Base-by-base conservation (phyloP, 2,113 vertebrate genomes). In the Urocitellus parryii region DNA sequence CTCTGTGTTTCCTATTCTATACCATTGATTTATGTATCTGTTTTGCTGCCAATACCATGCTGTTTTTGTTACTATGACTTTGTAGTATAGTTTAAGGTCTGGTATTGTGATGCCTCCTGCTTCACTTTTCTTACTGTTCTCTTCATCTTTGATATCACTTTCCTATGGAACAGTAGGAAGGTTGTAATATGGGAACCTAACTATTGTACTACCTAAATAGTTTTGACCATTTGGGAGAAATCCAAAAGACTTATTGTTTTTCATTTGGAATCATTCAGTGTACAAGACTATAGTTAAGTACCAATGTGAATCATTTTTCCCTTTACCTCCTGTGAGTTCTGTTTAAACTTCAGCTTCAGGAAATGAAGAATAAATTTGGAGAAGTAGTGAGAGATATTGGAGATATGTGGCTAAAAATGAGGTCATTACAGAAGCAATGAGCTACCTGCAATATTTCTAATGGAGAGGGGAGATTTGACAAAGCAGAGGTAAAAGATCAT, bases 391-490 rank as follows among this genome's bases (percentile, higher is more conserved):
- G 82, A 73, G 27, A 48, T 53, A 12, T 9, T 87, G 32, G 83
- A 82, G 37, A 61, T 65, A 18, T 18, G 63, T 0, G 51, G 12
- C 34, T 67, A 48, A 48, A 72, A 51, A 37, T 78, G 48, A 85
- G 42, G 20, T 29, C 29, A 27, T 92, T 78, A 78, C 56, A 92
- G 51, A 91, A 68, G 53, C 68, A 73, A 27, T 3, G 24, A 87
- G 37, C 48, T 51, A 34, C 39, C 29, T 68, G n/a, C 70, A 72
- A 37, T 87, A 91, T 93, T 96, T 94, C 68, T 34, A 93, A 12
- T 48, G 51, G 67, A 42, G 34, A 72, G 2, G 3, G 56, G 37
- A 80, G 42, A 51, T 80, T 51, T 87, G 70, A 88, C 56, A 95
- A 90, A 65, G 29, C 29, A 77, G 61, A 32, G 34, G 51, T 77